Base-by-base conservation (phyloP, 2,113 vertebrate genomes). In the Epinephelus moara region DNA sequence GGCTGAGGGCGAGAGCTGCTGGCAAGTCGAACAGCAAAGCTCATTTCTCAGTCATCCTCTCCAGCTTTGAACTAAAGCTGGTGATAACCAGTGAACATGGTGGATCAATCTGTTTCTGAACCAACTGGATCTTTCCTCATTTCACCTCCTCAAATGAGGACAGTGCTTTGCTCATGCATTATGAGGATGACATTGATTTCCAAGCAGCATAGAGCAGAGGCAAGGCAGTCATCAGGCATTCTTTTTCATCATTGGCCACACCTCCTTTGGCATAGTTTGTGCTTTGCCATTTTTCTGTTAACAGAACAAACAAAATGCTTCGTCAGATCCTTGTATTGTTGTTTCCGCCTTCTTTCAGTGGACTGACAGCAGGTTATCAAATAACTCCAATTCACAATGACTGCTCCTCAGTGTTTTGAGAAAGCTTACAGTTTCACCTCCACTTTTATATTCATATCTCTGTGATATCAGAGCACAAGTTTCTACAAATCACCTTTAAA, bases 221-320 rank as follows among this genome's bases (percentile, higher is more conserved):
- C 64, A 6, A 63, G 50, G 75, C 71, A 47, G 78, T 57, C 75
- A 75, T 92, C 70, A 80, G 18, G 27, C 47, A 84, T 89, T 87
- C 70, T 59, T 79, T 81, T 78, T 90, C 79, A 82, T 88, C 79
- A 21, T 11, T 13, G 47, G 53, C 45, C 60, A 70, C 89, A 49
- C 80, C 80, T 75, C 60, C 19, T 81, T 45, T 76, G 70, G 27
- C 55, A 52, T 14, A 25, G 40, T 47, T 63, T 49, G 49, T 21
- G 47, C n/a, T 74, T 18, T 53, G 47, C 33, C 61, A 40, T n/a
- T 64, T 85, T 45, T 75, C 50, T 30, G 61, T 52, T 50, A 64
- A 67, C 33, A 53, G 21, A 49, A 47, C 27, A 55, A 76, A 74
- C 30, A 47, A 71, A 73, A 57, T 52, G 76, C 53, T 62, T 73